These are phyloP conservation scores for Margaritifera margaritifera DNA, from an alignment of 2,888 invertebrate species.

Conservation along the genomic window DNA sequence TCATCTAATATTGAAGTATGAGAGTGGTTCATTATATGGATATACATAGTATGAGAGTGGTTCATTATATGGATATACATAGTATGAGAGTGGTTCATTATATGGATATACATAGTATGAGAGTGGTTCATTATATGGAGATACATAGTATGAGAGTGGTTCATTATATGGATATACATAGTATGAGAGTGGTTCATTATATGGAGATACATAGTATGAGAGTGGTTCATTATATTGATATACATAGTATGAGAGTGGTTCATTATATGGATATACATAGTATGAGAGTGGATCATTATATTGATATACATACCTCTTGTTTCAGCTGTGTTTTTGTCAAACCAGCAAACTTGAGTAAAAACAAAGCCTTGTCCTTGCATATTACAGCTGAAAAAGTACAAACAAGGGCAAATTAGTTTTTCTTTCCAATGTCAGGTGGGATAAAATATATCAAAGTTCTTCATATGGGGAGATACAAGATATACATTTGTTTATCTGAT, in stretches of 20 bases:
- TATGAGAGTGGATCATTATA: background rate
- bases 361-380: slow-evolving; percentile 65
- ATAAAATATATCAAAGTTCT: too few species aligned
- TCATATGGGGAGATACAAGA: too few species aligned
- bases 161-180: slow-evolving; percentile 18
- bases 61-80: slow-evolving; percentile 5
- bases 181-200: background rate
- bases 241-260: slow-evolving; percentile 17
- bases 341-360: slow-evolving; percentile 68
- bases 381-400: slow-evolving; percentile 43
- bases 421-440: background rate
- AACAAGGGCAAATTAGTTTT: background rate
- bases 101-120: slow-evolving; percentile 18
- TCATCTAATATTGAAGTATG: background rate
- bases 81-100: slow-evolving; percentile 14
- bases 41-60: slow-evolving; percentile 16
- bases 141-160: slow-evolving; percentile 17
- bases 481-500: too few species aligned
- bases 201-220: slow-evolving; percentile 18
- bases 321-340: slow-evolving; percentile 66
- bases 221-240: background rate
- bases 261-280: slow-evolving; percentile 3
- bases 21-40: background rate
- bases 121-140: background rate
- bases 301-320: slow-evolving; percentile 50